Conservation (phyloP, 2,888 invertebrate genomes). For the Drosophila robusta region DNA sequence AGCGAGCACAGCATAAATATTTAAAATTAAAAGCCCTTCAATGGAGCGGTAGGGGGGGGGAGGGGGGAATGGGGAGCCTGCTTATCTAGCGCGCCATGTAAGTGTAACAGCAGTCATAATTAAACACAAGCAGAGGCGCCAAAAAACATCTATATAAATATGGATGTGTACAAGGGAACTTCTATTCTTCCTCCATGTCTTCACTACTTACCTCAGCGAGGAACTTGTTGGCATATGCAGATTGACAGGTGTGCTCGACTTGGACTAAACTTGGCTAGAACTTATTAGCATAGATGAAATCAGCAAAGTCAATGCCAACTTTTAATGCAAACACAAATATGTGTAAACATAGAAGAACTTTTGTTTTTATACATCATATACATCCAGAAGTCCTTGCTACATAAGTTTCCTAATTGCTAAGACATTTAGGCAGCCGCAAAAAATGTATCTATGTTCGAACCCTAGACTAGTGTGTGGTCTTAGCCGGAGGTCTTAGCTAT, state of each 20-base stretch:
- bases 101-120: slow-evolving; percentile 39
- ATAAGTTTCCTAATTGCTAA: too few species aligned
- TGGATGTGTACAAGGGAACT: not conserved
- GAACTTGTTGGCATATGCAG: not conserved
- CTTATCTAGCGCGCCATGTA: slow-evolving; percentile 29
- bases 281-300: slow-evolving; percentile 18
- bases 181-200: not conserved
- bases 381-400: too few species aligned
- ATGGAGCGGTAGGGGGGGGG: not conserved
- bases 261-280: not conserved
- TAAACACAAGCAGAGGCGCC: slow-evolving; percentile 12
- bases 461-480: too few species aligned
- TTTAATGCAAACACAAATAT: not conserved
- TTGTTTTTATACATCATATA: too few species aligned
- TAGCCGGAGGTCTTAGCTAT: too few species aligned
- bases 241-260: too few species aligned
- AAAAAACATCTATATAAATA: slow-evolving; percentile 1
- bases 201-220: not conserved
- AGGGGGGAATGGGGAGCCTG: not conserved
- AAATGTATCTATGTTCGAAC: too few species aligned
- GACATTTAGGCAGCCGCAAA: too few species aligned
- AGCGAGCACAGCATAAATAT: slow-evolving; percentile 65
- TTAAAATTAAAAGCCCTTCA: slow-evolving; percentile 63
- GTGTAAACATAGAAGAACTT: not conserved
- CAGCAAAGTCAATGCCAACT: not conserved